A percentile compares a stretch with the other conserved stretches of the same genome.
These are phyloP conservation scores for Antedon mediterranea DNA, from an alignment of 53 echinoderm and acorn worm genomes.

Conservation along the genomic window DNA sequence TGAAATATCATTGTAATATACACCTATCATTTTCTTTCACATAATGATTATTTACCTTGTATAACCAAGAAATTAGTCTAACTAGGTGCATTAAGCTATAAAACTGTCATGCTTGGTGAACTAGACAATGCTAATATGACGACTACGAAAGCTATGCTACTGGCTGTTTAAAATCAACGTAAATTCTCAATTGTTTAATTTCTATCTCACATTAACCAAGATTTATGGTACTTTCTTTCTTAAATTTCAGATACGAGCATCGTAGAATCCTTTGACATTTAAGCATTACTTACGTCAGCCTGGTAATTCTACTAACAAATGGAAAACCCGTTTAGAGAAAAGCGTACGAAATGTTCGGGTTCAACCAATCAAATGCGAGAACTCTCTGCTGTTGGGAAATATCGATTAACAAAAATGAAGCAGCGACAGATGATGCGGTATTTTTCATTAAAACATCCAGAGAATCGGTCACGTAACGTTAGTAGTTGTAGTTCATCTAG, in stretches of 20 bases:
- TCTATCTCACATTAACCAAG: neutral
- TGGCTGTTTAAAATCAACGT: too few relatives aligned
- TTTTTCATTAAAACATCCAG: neutral
- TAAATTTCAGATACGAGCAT: neutral
- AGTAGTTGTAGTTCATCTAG: neutral
- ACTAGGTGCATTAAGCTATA: too few relatives aligned
- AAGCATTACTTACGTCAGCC: neutral
- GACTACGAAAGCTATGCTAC: too few relatives aligned
- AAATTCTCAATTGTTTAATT: too few relatives aligned
- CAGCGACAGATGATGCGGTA: slow-evolving; percentile 1
- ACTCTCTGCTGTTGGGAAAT: slow-evolving; percentile 35
- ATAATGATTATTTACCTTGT: too few relatives aligned
- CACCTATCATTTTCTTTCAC: too few relatives aligned
- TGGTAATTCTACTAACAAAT: neutral
- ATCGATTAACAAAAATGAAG: slow-evolving; percentile 40
- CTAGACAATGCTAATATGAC: too few relatives aligned
- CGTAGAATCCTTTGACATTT: neutral
- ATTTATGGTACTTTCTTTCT: neutral
- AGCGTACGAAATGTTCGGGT: neutral
- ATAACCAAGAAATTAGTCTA: too few relatives aligned
- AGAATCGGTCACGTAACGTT: neutral
- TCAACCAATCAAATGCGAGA: slow-evolving; percentile 27
- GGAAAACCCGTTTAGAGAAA: neutral
- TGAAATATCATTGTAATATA: too few relatives aligned
- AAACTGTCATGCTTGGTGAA: too few relatives aligned